These are phyloP conservation scores for Carcina quercana DNA, from an alignment of 2,888 invertebrate genomes.

Conservation along the genomic window DNA sequence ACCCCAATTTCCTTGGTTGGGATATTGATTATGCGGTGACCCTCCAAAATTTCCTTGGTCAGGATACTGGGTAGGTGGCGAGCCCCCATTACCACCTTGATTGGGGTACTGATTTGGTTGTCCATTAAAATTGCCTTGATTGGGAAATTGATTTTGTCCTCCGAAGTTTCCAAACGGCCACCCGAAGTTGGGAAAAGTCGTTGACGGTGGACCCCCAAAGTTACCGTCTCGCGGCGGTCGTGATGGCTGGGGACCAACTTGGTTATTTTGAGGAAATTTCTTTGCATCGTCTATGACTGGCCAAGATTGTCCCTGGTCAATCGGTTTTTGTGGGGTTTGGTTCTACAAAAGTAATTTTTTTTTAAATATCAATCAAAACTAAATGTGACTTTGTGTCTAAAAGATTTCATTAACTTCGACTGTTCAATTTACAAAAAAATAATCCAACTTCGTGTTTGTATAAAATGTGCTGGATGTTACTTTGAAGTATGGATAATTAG, in stretches of 20 bases:
- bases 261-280: not conserved
- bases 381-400: too few relatives aligned
- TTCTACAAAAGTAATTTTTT: constrained; percentile 10
- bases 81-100: constrained; percentile 1
- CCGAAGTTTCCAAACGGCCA: too few relatives aligned
- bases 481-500: too few relatives aligned
- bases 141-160: constrained; percentile 9
- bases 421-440: too few relatives aligned
- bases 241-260: too few relatives aligned
- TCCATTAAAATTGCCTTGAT: constrained; percentile 13
- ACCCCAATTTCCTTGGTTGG: not conserved
- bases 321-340: constrained; percentile 1
- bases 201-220: too few relatives aligned
- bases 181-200: too few relatives aligned
- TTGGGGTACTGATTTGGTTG: constrained; percentile 4
- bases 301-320: constrained; percentile 9
- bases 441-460: too few relatives aligned
- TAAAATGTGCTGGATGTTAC: too few relatives aligned
- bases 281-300: constrained; percentile 9
- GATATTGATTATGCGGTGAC: not conserved
- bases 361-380: too few relatives aligned
- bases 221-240: too few relatives aligned
- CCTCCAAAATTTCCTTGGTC: constrained; percentile 2
- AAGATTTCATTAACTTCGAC: too few relatives aligned
- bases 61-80: constrained; percentile 3